Evolutionary conservation across 2,113 vertebrate genomes (phyloP).

Genomic region (Lonchura striata): DNA sequence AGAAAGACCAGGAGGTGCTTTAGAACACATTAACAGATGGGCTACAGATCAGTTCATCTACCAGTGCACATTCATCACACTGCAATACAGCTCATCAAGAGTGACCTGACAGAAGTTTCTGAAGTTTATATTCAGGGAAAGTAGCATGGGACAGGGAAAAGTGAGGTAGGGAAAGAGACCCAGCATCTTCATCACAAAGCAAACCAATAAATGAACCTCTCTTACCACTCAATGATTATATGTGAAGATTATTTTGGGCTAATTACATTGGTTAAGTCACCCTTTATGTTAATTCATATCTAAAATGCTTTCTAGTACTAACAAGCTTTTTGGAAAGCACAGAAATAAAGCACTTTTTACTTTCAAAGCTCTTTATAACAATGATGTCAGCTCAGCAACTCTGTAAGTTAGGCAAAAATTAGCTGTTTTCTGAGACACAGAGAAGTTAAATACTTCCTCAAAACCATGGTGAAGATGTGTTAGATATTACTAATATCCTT

Average conservation of each 20-base stretch:
- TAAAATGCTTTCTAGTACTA: background rate
- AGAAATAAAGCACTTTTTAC: constrained; percentile 10
- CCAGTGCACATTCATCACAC: background rate
- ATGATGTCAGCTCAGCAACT: background rate
- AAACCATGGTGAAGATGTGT: background rate
- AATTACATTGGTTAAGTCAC: background rate
- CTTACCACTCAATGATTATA: background rate
- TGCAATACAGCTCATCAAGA: background rate
- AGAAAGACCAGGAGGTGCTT: constrained; percentile 3
- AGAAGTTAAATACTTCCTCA: background rate
- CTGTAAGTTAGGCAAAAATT: constrained; percentile 1
- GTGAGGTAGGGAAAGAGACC: background rate
- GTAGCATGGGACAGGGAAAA: background rate
- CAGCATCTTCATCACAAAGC: background rate
- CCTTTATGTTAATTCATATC: background rate
- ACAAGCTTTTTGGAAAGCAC: background rate
- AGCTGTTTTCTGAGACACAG: background rate
- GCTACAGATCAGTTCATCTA: background rate
- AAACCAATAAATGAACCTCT: background rate
- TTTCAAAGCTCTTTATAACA: background rate
- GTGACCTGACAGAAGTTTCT: background rate
- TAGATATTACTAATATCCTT: background rate
- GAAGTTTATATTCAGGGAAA: background rate
- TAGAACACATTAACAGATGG: background rate
- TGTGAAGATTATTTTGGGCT: background rate